Evolutionary conservation across 2,797 vertebrate species (phyloP).

Genomic region (Trachops cirrhosus): DNA sequence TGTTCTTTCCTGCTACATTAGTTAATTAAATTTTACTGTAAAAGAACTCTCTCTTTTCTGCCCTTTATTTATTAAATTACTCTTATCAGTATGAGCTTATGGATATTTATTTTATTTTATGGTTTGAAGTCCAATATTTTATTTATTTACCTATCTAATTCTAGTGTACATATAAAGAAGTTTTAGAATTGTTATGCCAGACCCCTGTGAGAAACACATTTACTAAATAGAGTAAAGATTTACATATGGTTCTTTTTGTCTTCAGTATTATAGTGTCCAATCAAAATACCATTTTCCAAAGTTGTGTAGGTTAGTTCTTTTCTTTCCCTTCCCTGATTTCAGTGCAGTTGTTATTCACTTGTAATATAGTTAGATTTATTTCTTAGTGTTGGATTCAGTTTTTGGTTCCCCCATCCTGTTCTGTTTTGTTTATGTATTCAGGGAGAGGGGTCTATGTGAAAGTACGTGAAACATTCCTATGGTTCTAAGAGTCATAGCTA

Average conservation of each 20-base stretch:
- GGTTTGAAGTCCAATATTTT: neutral
- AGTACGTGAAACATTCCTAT: neutral
- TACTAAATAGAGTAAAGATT: neutral
- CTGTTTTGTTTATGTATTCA: neutral
- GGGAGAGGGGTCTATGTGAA: neutral
- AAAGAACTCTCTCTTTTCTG: neutral
- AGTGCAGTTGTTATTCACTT: neutral
- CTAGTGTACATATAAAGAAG: neutral
- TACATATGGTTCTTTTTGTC: neutral
- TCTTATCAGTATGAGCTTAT: neutral
- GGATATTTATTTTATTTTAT: neutral
- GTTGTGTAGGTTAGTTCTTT: neutral
- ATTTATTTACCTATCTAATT: neutral
- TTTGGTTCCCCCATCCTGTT: neutral
- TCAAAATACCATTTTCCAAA: conserved; percentile 12
- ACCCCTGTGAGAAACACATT: neutral
- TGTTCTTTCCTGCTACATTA: neutral
- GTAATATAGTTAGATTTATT: neutral
- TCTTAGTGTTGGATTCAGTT: neutral
- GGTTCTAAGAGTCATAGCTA: neutral
- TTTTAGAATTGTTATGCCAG: neutral
- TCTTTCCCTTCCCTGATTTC: neutral
- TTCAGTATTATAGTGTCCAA: neutral
- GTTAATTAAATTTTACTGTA: neutral
- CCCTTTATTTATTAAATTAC: neutral